Evolutionary conservation across 2,797 vertebrate genomes (phyloP).

Genomic region (Scyliorhinus canicula): DNA sequence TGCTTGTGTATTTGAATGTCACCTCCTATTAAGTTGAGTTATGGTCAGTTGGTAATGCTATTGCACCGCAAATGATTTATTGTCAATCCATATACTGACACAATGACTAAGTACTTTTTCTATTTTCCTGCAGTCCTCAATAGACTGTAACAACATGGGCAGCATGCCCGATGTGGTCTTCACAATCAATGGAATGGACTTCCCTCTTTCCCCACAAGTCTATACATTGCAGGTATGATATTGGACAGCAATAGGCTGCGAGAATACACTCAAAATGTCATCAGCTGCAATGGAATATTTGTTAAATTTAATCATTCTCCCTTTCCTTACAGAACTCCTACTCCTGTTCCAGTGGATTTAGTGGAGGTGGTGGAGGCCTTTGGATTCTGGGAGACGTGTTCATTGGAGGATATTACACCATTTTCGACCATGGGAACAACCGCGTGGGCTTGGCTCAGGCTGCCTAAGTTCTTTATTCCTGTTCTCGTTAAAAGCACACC

Average conservation of each 20-base stretch:
- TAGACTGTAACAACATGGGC: slow-evolving; percentile 40
- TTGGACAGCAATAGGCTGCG: not conserved
- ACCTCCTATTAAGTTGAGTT: not conserved
- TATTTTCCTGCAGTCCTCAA: slow-evolving; percentile 43
- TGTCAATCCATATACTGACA: not conserved
- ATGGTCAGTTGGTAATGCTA: not conserved
- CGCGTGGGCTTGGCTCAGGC: slow-evolving; percentile 54
- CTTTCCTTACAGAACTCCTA: not conserved
- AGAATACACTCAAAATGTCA: not conserved
- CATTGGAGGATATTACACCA: slow-evolving; percentile 58
- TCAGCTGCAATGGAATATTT: not conserved
- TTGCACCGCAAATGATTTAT: not conserved
- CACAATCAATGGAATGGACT: slow-evolving; percentile 45
- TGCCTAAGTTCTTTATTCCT: slow-evolving; percentile 35
- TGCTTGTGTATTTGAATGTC: not conserved
- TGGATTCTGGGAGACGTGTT: slow-evolving; percentile 68
- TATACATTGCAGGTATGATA: slow-evolving; percentile 51
- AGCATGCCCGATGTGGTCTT: slow-evolving; percentile 49
- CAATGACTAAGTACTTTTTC: not conserved
- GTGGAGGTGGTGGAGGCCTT: slow-evolving; percentile 42
- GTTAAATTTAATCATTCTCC: not conserved
- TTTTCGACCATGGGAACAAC: slow-evolving; percentile 59
- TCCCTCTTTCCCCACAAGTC: slow-evolving; percentile 49
- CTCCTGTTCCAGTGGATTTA: not conserved
- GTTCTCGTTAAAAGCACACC: not conserved